phyloP scores from a whole-genome alignment of 2,113 vertebrate genomes.

The Theristicus caerulescens region DNA sequence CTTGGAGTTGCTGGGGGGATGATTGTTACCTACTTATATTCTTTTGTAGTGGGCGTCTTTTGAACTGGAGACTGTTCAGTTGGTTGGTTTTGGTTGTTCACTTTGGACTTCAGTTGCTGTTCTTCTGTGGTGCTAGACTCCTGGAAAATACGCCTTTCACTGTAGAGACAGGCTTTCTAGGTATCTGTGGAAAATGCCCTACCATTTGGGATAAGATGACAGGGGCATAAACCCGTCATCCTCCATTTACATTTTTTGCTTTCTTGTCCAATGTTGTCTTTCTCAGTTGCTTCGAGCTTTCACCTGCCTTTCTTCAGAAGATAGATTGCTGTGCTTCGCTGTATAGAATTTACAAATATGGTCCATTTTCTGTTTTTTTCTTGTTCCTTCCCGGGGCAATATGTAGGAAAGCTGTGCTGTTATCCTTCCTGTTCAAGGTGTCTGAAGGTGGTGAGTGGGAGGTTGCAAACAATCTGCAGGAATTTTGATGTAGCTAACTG shows the following conservation, averaged over 20 bases:
- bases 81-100: background rate
- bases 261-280: background rate
- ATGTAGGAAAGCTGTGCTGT: constrained; percentile 2
- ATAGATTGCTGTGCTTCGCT: background rate
- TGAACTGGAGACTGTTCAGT: background rate
- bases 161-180: background rate
- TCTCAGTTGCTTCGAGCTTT: background rate
- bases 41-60: background rate
- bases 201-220: background rate
- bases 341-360: background rate
- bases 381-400: background rate
- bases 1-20: background rate
- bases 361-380: background rate
- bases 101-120: background rate
- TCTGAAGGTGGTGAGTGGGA: constrained; percentile 42
- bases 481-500: constrained; percentile 14
- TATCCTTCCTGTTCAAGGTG: constrained; percentile 13
- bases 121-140: background rate
- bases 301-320: background rate
- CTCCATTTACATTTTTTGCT: background rate
- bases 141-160: background rate
- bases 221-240: background rate
- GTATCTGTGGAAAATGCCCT: background rate
- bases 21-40: background rate
- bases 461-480: constrained; percentile 19